Base-by-base conservation (phyloP, 2,797 vertebrate genomes). In the Acrossocheilus wenchowensis region DNA sequence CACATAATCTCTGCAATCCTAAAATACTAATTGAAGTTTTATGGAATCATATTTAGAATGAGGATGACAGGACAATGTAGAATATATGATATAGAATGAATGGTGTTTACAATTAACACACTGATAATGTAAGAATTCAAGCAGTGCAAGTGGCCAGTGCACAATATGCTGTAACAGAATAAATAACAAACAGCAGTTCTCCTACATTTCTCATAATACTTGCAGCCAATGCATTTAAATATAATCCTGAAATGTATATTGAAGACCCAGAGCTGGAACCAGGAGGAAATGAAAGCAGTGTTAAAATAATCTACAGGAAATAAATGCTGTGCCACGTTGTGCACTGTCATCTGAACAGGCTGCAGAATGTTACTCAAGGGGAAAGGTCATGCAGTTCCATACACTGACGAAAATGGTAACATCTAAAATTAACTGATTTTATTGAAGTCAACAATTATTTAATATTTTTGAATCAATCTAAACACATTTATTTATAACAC, bases 241-340 rank as follows among this genome's bases (percentile, higher is more conserved):
- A 36, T 17, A 23, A 52, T 77, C 50, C 17, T 54, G 19, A 77
- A 21, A 54, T 14, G 17, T 36, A 62, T n/a, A 43, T 11, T 8
- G 41, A 43, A 79, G n/a, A 43, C 78, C 54, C 2, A 64, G 4
- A 62, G 57, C 39, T 45, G 41, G 57, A 79, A n/a, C 14, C 23
- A 79, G 78, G n/a, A 64, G 57, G 57, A 79, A 45, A 79, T 79
- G 14, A 62, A 15, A 62, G 7, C 5, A 43, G 34, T 62, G 23
- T 43, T 62, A 43, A 79, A 62, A 79, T 41, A 62, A 78, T 62
- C 54, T 43, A 4, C 77, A 62, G 77, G 54, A 62, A 78, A 78
- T 62, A 79, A 43, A 79, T 43, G 14, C 4, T 54, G 48, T 77
- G 15, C 19, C 30, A 75, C 9, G 9, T 21, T 43, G 11, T 78